Percentiles rank a stretch among this genome's conserved stretches.
These are phyloP conservation scores for Apeira syringaria DNA, from an alignment of 2,888 invertebrate species.

Conservation along the genomic window DNA sequence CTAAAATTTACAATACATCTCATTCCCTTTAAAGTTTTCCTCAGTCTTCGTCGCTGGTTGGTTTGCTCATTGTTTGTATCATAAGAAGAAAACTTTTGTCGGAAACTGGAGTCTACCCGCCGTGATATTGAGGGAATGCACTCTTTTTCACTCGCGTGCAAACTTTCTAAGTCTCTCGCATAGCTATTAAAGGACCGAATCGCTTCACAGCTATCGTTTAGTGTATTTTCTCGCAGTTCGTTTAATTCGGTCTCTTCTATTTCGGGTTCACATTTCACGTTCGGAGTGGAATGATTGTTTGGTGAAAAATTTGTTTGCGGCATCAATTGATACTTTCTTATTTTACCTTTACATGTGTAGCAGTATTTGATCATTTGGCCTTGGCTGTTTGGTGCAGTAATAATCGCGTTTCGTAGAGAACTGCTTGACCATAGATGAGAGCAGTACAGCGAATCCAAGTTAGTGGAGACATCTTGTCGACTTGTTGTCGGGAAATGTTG, in stretches of 20 bases:
- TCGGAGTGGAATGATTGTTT: slow-evolving; percentile 69
- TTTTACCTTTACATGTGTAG: slow-evolving; percentile 71
- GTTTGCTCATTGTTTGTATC: slow-evolving; percentile 54
- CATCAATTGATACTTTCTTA: slow-evolving; percentile 72
- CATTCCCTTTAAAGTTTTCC: slow-evolving; percentile 73
- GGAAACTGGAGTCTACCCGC: slow-evolving; percentile 65
- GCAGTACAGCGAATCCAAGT: slow-evolving; percentile 68
- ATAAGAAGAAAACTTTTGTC: slow-evolving; percentile 67
- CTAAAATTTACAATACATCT: slow-evolving; percentile 74
- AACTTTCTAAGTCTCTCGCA: slow-evolving; percentile 36
- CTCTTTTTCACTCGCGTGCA: slow-evolving; percentile 44
- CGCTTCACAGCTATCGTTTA: slow-evolving; percentile 40
- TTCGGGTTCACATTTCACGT: slow-evolving; percentile 37
- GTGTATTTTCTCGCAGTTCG: slow-evolving; percentile 38
- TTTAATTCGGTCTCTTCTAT: slow-evolving; percentile 33
- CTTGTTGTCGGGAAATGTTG: slow-evolving; percentile 46
- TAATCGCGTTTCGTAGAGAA: slow-evolving; percentile 56
- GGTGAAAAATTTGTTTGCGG: slow-evolving; percentile 59
- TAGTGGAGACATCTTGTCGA: slow-evolving; percentile 51
- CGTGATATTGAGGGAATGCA: slow-evolving; percentile 74
- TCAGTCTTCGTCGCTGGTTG: slow-evolving; percentile 58
- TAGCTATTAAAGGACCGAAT: slow-evolving; percentile 38
- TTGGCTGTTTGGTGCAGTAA: slow-evolving; percentile 52
- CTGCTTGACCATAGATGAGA: slow-evolving; percentile 72
- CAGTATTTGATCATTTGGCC: slow-evolving; percentile 63